Evolutionary conservation across 2,113 vertebrate genomes (phyloP).

Genomic region (Saguinus imperator): DNA sequence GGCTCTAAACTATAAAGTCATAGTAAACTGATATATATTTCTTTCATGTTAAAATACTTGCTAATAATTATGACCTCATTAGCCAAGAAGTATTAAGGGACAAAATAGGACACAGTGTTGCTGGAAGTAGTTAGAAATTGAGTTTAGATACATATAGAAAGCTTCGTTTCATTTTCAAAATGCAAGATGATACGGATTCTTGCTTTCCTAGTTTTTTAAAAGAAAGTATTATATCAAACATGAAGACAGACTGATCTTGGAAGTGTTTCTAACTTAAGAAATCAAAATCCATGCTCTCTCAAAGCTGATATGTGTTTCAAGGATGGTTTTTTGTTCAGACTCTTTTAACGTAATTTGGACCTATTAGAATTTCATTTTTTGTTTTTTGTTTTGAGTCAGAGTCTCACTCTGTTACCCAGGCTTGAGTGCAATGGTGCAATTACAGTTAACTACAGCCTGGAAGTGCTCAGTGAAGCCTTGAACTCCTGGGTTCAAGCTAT

Average conservation of each 20-base stretch:
- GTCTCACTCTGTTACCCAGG: background rate
- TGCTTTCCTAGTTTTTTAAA: constrained; percentile 19
- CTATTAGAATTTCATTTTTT: background rate
- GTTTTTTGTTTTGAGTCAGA: background rate
- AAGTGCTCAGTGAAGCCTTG: background rate
- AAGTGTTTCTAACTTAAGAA: constrained; percentile 23
- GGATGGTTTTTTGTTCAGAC: constrained; percentile 30
- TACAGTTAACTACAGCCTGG: background rate
- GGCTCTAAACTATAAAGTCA: background rate
- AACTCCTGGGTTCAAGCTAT: background rate
- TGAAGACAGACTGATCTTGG: background rate
- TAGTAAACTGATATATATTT: background rate
- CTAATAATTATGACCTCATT: background rate
- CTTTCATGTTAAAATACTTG: constrained; percentile 10
- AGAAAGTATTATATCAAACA: background rate
- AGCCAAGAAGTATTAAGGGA: background rate
- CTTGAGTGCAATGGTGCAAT: background rate
- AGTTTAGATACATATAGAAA: background rate
- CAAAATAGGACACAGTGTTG: background rate
- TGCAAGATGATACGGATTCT: background rate
- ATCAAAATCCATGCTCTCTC: constrained; percentile 11
- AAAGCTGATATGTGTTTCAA: constrained; percentile 27
- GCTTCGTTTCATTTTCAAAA: constrained; percentile 15
- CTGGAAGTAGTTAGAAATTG: background rate
- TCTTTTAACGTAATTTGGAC: background rate